Evolutionary conservation across 2,797 vertebrate species (phyloP).

Genomic region (Okamejei kenojei): DNA sequence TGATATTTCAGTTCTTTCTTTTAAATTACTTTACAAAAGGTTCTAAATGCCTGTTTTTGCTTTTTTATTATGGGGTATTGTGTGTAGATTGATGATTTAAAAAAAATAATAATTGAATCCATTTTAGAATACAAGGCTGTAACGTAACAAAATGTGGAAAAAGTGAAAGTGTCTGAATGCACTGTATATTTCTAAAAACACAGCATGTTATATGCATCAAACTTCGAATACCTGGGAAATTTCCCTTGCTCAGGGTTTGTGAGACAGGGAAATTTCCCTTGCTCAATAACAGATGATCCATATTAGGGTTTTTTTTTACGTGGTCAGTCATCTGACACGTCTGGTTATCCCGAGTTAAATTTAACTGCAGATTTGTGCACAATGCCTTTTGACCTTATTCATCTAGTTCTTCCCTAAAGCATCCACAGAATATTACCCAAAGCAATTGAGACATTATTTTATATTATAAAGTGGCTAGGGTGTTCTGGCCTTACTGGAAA

Average conservation of each 20-base stretch:
- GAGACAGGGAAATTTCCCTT: background rate
- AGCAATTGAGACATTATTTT: background rate
- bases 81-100: too few relatives aligned
- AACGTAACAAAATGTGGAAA: too few relatives aligned
- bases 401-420: background rate
- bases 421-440: background rate
- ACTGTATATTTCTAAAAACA: too few relatives aligned
- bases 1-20: too few relatives aligned
- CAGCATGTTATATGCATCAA: background rate
- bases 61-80: too few relatives aligned
- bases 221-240: background rate
- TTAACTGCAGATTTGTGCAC: background rate
- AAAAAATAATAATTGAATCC: too few relatives aligned
- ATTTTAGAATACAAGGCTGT: too few relatives aligned
- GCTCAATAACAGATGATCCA: background rate
- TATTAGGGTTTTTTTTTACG: background rate
- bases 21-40: too few relatives aligned
- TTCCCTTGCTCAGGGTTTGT: background rate
- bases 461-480: background rate
- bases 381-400: background rate
- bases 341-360: background rate
- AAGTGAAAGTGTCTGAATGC: too few relatives aligned
- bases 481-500: background rate
- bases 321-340: background rate
- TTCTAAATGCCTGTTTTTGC: too few relatives aligned